Evolutionary conservation across 2,797 vertebrate genomes (phyloP), one percentile per base, ranked within the genome.

Genomic region (Poeciliopsis paucimaculata): DNA sequence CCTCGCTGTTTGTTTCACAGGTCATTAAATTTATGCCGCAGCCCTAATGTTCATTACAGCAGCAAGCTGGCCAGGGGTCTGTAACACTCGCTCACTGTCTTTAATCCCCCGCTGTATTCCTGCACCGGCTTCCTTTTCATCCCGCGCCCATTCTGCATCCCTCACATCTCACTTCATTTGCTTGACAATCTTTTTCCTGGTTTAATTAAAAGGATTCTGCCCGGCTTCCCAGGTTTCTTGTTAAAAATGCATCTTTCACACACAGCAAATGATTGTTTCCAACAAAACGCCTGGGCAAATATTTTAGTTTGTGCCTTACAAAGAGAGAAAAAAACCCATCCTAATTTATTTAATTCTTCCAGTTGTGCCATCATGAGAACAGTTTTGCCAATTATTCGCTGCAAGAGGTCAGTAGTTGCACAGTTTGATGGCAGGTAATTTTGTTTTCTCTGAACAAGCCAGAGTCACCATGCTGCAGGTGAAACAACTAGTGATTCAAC

Each of bases 21-120:
- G 94, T 95, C 94, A 95, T 95, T 96, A 96, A 93, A 94, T 95
- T 94, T 94, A 95, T 95, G 94, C 93, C 88, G 93, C 93, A 93
- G 94, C 94, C 91, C 94, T 94, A 95, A 95, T 95, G 94, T 95
- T 96, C 95, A 95, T 95, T 95, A 95, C 91, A 91, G 91, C 92
- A 83, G 92, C 92, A 91, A 89, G 90, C 90, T 90, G 92, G 90
- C 91, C 92, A 88, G 90, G 89, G 93, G 92, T 93, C 94, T 91
- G 92, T 86, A 89, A 86, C 90, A 81, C 85, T 93, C 91, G 87
- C 93, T 92, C 92, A 90, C 89, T 82, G 90, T 87, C 92, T 93
- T 93, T 91, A 91, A 93, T 93, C 93, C 90, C 90, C 88, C 28
- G 81, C 88, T 85, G 88, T 81, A 90, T 84, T 87, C 91, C 82